These are phyloP conservation scores for Halyomorpha halys DNA, from an alignment of 1,140 invertebrate species.

Conservation along the genomic window DNA sequence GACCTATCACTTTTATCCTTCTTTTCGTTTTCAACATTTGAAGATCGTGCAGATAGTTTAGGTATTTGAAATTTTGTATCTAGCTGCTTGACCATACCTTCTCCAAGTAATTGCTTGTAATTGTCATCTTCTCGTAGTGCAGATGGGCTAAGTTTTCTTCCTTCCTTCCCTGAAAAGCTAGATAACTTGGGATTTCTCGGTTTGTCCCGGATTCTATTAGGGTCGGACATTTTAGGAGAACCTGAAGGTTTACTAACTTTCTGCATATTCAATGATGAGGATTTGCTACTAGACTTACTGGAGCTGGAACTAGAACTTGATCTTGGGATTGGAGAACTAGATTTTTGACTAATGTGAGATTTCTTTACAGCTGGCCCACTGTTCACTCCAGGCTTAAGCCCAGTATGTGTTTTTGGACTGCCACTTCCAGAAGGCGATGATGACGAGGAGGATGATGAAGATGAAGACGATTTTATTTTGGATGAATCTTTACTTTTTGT, in stretches of 20 bases:
- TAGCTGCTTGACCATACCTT: constrained; percentile 62
- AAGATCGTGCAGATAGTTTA: constrained; percentile 52
- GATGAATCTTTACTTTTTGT: constrained; percentile 52
- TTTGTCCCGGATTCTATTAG: constrained; percentile 38
- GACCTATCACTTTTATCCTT: constrained; percentile 22
- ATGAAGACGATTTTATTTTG: constrained; percentile 33
- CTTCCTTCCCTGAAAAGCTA: constrained; percentile 46
- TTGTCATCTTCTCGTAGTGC: constrained; percentile 48
- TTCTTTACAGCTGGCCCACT: constrained; percentile 71
- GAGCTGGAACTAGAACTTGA: constrained; percentile 12
- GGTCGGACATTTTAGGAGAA: constrained; percentile 21
- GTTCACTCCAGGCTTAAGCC: constrained; percentile 70
- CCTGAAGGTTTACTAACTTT: constrained; percentile 25
- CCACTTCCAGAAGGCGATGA: constrained; percentile 40
- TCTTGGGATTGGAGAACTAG: constrained; percentile 28
- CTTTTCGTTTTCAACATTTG: constrained; percentile 21
- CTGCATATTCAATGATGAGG: constrained; percentile 18
- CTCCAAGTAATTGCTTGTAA: constrained; percentile 45
- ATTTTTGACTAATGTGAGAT: constrained; percentile 37
- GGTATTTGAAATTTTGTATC: constrained; percentile 81
- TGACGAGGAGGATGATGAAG: constrained; percentile 27
- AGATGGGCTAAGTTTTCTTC: constrained; percentile 53
- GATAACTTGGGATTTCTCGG: constrained; percentile 43
- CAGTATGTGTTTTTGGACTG: constrained; percentile 63
- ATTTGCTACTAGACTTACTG: constrained; percentile 1